Percentiles rank a stretch among this genome's conserved stretches.
phyloP scores from a whole-genome alignment of 2,797 vertebrate genomes.

The Gallinago stenura region DNA sequence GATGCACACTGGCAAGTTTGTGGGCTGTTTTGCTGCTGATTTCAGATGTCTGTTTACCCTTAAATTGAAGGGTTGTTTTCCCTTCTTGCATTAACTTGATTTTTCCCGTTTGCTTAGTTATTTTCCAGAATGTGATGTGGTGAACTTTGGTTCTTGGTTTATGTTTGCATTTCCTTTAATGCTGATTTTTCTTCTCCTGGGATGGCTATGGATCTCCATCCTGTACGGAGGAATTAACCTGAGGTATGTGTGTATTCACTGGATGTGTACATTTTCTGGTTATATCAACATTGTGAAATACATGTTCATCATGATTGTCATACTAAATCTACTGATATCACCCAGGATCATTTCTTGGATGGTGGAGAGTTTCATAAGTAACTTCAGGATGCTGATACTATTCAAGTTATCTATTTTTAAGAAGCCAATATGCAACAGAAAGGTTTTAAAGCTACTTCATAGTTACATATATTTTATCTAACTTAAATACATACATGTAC shows the following conservation, averaged over 20 bases:
- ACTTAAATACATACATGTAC: rapidly evolving
- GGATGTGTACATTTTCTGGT: background rate
- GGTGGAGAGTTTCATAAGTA: background rate
- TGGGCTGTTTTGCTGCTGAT: background rate
- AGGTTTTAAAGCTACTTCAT: background rate
- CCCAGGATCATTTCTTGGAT: background rate
- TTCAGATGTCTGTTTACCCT: constrained; percentile 24
- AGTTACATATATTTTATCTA: background rate
- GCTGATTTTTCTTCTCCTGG: constrained; percentile 90
- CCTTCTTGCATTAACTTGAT: constrained; percentile 54
- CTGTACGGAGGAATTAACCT: constrained; percentile 89
- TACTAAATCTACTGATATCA: background rate
- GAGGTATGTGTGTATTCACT: constrained; percentile 80
- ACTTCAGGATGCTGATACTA: background rate
- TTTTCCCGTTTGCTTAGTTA: constrained; percentile 82
- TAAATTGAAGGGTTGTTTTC: background rate
- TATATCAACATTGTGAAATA: background rate
- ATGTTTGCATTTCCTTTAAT: constrained; percentile 95
- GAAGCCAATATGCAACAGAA: background rate
- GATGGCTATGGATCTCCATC: constrained; percentile 95
- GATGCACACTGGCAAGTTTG: background rate
- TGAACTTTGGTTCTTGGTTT: constrained; percentile 99
- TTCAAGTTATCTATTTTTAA: background rate
- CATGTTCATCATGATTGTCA: rapidly evolving
- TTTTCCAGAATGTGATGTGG: constrained; percentile 93